A percentile compares a stretch with the other conserved stretches of the same genome.
Evolutionary conservation across 2,113 vertebrate genomes (phyloP).

Genomic region (Gadus chalcogrammus): DNA sequence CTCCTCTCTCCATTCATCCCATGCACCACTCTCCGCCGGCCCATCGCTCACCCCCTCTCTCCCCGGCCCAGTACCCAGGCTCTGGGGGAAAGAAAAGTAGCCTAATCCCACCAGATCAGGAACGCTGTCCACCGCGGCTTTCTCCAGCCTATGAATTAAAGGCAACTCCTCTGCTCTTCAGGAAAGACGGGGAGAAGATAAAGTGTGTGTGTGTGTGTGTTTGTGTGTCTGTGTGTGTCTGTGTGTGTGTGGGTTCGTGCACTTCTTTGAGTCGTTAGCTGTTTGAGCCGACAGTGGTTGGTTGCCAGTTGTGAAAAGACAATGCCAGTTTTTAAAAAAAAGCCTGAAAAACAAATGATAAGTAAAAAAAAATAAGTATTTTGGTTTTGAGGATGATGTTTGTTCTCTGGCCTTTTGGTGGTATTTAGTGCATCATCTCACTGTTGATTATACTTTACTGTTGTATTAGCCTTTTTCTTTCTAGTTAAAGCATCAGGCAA

Average conservation of each 20-base stretch:
- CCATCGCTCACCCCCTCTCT: conserved; percentile 5
- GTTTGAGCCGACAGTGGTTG: neutral
- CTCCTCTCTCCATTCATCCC: conserved; percentile 9
- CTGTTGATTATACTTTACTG: neutral
- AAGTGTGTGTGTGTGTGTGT: conserved; percentile 19
- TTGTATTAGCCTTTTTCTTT: neutral
- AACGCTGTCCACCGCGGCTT: conserved; percentile 67
- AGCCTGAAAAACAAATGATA: conserved; percentile 3
- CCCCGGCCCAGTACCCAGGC: conserved; percentile 20
- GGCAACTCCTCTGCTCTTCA: conserved; percentile 59
- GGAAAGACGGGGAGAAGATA: conserved; percentile 34
- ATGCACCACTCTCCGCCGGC: conserved; percentile 6
- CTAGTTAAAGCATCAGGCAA: too few species aligned
- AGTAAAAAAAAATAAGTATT: neutral
- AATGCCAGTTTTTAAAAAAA: conserved; percentile 18
- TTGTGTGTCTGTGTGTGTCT: neutral
- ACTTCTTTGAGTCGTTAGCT: conserved; percentile 50
- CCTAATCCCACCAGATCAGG: conserved; percentile 72
- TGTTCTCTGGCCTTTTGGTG: conserved; percentile 4
- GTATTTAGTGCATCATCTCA: neutral
- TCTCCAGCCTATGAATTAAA: conserved; percentile 67
- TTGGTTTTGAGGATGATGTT: neutral
- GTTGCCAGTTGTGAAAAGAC: conserved; percentile 18
- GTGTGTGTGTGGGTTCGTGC: neutral
- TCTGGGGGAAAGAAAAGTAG: conserved; percentile 68